Percentiles rank a stretch among this genome's conserved stretches.
phyloP scores from a whole-genome alignment of 1,140 invertebrate genomes.

The Pentalonia nigronervosa region DNA sequence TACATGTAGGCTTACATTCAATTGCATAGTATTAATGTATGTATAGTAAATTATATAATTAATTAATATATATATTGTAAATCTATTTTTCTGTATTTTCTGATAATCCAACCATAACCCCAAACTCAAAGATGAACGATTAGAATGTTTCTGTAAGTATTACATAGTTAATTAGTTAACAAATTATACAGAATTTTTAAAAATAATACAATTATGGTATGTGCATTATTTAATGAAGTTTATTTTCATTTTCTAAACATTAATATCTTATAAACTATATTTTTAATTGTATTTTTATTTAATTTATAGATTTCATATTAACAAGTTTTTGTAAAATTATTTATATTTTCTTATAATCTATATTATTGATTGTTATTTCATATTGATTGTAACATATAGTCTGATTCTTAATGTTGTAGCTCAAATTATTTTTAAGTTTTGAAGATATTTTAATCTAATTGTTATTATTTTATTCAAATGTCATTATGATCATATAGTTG shows the following conservation, averaged over 20 bases:
- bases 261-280: not conserved
- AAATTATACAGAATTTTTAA: not conserved
- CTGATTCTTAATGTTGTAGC: constrained; percentile 6
- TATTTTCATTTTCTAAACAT: not conserved
- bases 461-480: not conserved
- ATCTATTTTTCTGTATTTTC: too few species aligned
- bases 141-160: too few species aligned
- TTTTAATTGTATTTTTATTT: not conserved
- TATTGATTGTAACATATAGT: constrained; percentile 18
- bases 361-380: constrained; percentile 15
- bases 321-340: not conserved
- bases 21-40: too few species aligned
- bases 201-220: too few species aligned
- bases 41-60: too few species aligned
- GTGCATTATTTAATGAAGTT: not conserved
- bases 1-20: too few species aligned
- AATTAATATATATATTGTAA: too few species aligned
- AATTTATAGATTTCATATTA: not conserved
- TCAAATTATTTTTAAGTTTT: constrained; percentile 20
- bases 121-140: too few species aligned
- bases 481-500: not conserved
- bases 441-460: not conserved
- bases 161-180: not conserved
- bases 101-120: too few species aligned
- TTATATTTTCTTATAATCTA: not conserved